Evolutionary conservation across 2,888 invertebrate genomes (phyloP), one percentile per base, ranked within the genome.

Genomic region (Euplexia lucipara): DNA sequence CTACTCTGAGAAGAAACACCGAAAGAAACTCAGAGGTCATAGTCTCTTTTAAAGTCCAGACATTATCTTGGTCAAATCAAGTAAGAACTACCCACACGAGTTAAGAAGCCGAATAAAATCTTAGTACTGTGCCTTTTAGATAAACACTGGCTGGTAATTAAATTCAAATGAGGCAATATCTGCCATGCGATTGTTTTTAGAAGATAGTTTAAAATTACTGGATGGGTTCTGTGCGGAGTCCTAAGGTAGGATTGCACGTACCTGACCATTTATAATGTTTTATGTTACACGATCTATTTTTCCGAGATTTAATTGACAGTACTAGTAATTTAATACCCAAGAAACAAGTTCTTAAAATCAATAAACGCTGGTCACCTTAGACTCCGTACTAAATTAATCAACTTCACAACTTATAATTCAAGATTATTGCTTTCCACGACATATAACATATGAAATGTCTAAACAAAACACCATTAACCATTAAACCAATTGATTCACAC

Each of bases 161-260:
- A 85, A 87, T 86, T 85, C 81, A 86, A 89, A 89, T 86, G 83
- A 82, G 79, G 79, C 79, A 73, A 80, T 81, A 85, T 81, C 75
- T 67, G 77, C 70, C 72, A 69, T 54, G 69, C 75, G 76, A 79
- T 78, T 83, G 72, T 71, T 62, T 73, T 64, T 64, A 65, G 56
- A 44, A 65, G 67, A 78, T 72, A 39, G 44, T 26, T 20, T 41
- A 41, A 16, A 20, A 37, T 39, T 47, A 61, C 69, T 73, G 48
- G 62, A 65, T 51, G 35, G 26, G 41, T 35, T 41, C 10, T 20
- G 34, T 10, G 14, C 2, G 1, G 1, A 34, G n/a, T 20, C 9
- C 5, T 51, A 9, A 1, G 20, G 5, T 14, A 0, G 26, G 9
- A 49, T 41, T 34, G 26, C 9, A 18, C 4, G 12, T 10, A 39